Percentiles rank a stretch among this genome's conserved stretches.
These are phyloP conservation scores for Thamnophis sirtalis DNA, from an alignment of 2,113 vertebrate genomes.

Conservation along the genomic window DNA sequence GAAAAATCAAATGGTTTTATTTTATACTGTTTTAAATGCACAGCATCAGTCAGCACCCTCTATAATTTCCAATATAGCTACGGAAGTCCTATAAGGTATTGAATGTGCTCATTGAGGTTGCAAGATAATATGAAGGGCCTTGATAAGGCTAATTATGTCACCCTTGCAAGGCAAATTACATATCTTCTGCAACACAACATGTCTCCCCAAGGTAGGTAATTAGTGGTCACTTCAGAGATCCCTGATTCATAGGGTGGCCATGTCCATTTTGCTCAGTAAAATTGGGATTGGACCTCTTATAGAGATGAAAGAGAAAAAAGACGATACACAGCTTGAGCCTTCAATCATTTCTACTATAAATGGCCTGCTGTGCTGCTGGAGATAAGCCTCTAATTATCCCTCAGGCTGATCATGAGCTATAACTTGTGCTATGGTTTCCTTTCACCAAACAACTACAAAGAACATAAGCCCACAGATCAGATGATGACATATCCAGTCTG, in stretches of 20 bases:
- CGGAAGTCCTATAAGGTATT: background rate
- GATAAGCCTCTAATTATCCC: constrained; percentile 9
- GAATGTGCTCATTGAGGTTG: background rate
- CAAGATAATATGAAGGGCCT: background rate
- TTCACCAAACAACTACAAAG: background rate
- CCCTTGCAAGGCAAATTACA: background rate
- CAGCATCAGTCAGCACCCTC: background rate
- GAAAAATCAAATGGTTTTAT: background rate
- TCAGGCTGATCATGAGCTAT: background rate
- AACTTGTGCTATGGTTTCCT: background rate
- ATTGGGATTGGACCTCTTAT: background rate
- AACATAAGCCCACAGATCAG: background rate
- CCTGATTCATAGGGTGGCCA: background rate
- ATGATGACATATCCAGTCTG: background rate
- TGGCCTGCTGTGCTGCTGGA: constrained; percentile 1
- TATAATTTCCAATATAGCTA: background rate
- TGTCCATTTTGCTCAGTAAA: background rate
- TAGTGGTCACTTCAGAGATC: background rate
- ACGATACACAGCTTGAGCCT: background rate
- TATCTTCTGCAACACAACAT: background rate
- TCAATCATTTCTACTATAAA: constrained; percentile 15
- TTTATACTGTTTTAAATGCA: background rate
- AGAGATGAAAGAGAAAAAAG: background rate
- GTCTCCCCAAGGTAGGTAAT: background rate
- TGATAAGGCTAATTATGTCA: background rate